phyloP scores from a whole-genome alignment of 2,797 vertebrate genomes.

The Uromys caudimaculatus region DNA sequence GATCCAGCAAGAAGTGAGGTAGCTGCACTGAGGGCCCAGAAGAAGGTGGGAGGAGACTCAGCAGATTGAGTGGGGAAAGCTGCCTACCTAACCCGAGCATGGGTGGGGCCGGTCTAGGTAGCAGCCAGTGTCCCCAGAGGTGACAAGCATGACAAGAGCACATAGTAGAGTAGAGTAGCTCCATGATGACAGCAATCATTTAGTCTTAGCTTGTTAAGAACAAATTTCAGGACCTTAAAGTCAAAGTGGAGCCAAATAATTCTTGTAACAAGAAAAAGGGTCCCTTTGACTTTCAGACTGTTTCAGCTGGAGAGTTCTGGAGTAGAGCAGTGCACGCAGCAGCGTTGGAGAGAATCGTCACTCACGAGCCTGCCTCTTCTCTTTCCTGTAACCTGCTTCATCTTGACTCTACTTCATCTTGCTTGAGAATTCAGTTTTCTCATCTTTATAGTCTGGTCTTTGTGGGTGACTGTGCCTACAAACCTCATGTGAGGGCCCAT shows the following conservation, averaged over 20 bases:
- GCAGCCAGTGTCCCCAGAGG: background rate
- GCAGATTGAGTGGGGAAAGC: background rate
- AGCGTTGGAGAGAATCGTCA: constrained; percentile 27
- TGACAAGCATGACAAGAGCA: background rate
- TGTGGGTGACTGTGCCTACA: background rate
- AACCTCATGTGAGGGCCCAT: background rate
- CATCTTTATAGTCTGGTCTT: background rate
- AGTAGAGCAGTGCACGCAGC: background rate
- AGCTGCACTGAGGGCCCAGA: background rate
- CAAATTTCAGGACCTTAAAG: constrained; percentile 13
- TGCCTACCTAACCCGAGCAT: background rate
- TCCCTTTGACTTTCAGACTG: background rate
- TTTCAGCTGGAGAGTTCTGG: constrained; percentile 1
- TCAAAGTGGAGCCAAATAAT: constrained; percentile 25
- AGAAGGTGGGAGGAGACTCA: background rate
- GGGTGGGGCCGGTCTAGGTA: background rate
- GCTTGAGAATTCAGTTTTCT: constrained; percentile 26
- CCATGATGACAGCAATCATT: background rate
- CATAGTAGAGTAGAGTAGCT: background rate
- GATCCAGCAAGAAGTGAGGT: background rate
- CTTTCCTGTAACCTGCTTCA: constrained; percentile 22
- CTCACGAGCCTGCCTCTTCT: background rate
- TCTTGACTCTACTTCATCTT: background rate
- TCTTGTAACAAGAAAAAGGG: background rate
- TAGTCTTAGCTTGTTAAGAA: background rate